Evolutionary conservation across 2,113 vertebrate species (phyloP).

Genomic region (Upupa epops): DNA sequence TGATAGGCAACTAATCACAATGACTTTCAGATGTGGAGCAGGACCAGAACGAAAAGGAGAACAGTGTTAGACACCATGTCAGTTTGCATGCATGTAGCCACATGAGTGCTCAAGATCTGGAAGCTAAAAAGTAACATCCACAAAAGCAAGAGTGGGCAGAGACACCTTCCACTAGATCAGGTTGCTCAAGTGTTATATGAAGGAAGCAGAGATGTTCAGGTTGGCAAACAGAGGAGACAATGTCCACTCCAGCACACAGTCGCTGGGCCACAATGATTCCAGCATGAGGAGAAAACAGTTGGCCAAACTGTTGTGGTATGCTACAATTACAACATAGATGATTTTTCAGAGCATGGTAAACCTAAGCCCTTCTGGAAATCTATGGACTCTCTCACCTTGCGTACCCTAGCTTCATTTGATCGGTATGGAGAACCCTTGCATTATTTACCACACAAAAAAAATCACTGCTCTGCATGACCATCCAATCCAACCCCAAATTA

Average conservation of each 20-base stretch:
- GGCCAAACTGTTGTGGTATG: neutral
- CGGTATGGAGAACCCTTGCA: neutral
- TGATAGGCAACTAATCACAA: neutral
- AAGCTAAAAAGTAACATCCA: neutral
- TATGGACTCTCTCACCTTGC: neutral
- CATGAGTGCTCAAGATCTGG: neutral
- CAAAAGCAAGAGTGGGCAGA: accelerated
- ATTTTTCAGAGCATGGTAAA: neutral
- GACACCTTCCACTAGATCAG: neutral
- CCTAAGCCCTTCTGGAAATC: neutral
- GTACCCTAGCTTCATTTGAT: conserved; percentile 2
- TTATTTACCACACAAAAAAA: neutral
- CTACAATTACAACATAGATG: neutral
- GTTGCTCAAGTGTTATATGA: neutral
- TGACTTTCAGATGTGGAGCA: neutral
- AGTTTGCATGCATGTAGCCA: neutral
- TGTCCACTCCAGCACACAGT: neutral
- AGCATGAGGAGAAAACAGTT: neutral
- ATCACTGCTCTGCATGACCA: neutral
- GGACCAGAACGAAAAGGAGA: neutral
- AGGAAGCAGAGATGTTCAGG: neutral
- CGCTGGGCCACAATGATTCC: neutral
- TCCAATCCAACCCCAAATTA: conserved; percentile 1
- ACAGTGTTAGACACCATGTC: neutral
- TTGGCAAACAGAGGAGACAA: neutral